These are phyloP conservation scores for Hassar affinis DNA, from an alignment of 2,113 vertebrate species.

Conservation along the genomic window DNA sequence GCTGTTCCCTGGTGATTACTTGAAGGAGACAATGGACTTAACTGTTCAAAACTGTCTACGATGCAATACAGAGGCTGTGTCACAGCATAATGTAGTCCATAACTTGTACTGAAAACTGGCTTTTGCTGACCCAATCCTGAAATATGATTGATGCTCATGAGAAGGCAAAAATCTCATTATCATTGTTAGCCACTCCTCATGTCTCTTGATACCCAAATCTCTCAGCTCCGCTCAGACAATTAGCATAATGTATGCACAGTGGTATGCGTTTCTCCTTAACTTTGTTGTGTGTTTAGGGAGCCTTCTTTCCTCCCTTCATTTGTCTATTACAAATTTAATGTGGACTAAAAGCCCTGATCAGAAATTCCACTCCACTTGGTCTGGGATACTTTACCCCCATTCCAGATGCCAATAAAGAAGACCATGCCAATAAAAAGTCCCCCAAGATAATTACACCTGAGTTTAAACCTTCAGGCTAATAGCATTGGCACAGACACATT, in stretches of 20 bases:
- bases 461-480: constrained; percentile 70
- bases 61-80: not conserved
- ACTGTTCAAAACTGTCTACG: not conserved
- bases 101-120: not conserved
- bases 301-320: constrained; percentile 25
- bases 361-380: constrained; percentile 64
- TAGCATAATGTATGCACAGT: constrained; percentile 40
- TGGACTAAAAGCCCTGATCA: constrained; percentile 49
- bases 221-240: constrained; percentile 7
- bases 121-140: not conserved
- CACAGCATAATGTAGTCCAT: not conserved
- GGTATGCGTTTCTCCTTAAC: constrained; percentile 39
- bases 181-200: not conserved
- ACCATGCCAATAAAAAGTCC: constrained; percentile 61
- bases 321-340: constrained; percentile 44
- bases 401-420: constrained; percentile 66
- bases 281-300: constrained; percentile 42
- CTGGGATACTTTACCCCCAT: constrained; percentile 68
- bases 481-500: constrained; percentile 71
- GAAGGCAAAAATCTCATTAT: constrained; percentile 17
- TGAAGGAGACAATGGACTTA: constrained; percentile 24
- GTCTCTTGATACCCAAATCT: constrained; percentile 23
- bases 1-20: constrained; percentile 46
- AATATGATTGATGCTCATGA: constrained; percentile 4
- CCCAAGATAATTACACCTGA: constrained; percentile 67